Evolutionary conservation across 2,888 invertebrate genomes (phyloP), one percentile per base, ranked within the genome.

Genomic region (Acrobasis repandana): DNA sequence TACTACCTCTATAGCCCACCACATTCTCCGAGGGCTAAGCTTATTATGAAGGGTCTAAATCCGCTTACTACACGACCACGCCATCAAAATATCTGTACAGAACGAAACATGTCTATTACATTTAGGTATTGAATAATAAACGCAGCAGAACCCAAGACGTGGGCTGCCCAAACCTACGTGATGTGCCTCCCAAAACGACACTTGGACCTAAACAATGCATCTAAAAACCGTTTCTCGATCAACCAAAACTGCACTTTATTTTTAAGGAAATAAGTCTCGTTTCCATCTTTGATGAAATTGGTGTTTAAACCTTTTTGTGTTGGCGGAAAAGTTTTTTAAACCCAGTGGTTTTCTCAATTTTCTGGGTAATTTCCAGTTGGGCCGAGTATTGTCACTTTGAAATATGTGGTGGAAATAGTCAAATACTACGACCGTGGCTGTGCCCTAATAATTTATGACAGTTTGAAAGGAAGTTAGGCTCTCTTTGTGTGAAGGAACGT

Each of bases 71-170:
- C 28, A 28, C 18, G 48, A 15, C 16, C 34, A 33, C 9, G 38
- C 51, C 15, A 59, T 59, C 59, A 51, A 59, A 59, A 59, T 52
- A 47, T 58, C 18, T 20, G 14, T 60, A 46, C 38, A 52, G 28
- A 28, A 33, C 59, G 50, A 59, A 56, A 58, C 51, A 69, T 67
- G 65, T 69, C 67, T 65, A 70, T 68, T 67, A 71, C 68, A 67
- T 70, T 69, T 66, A 67, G 65, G 64, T 66, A 68, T 67, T 71
- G 68, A 69, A 71, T 70, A 71, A 67, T 71, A 71, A 69, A 70
- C 68, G 69, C 63, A 62, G 67, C 62, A 63, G 28, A 52, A 46
- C 46, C 52, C 46, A 47, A 64, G 58, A 66, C 67, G 69, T 69
- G 69, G 62, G 63, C 63, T 62, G 58, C 63, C 67, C 66, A 43